A percentile compares a stretch with the other conserved stretches of the same genome.
These are phyloP conservation scores for Yoshiicerus persimilis DNA, from an alignment of 1,140 invertebrate species.

Conservation along the genomic window DNA sequence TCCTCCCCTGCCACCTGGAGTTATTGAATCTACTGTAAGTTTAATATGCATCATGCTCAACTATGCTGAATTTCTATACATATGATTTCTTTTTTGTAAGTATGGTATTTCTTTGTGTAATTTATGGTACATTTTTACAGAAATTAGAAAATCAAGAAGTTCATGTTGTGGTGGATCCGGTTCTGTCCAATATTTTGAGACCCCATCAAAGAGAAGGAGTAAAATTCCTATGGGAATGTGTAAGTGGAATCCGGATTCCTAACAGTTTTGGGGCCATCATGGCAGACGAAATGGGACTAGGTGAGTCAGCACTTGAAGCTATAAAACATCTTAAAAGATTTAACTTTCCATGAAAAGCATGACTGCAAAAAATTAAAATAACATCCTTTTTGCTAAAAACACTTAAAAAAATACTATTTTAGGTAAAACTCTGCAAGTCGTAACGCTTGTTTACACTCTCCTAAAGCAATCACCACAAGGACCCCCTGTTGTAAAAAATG, in stretches of 20 bases:
- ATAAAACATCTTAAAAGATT: too few relatives aligned
- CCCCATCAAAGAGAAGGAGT: constrained; percentile 99
- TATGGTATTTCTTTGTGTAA: neutral
- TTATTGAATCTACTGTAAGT: constrained; percentile 51
- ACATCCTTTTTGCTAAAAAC: neutral
- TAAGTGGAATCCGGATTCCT: constrained; percentile 87
- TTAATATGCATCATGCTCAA: constrained; percentile 53
- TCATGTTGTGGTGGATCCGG: constrained; percentile 92
- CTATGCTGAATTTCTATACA: neutral
- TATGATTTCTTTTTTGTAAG: neutral
- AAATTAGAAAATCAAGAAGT: constrained; percentile 65
- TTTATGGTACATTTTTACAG: constrained; percentile 11
- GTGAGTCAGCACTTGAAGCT: constrained; percentile 36
- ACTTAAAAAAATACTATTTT: too few relatives aligned
- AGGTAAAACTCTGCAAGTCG: constrained; percentile 98
- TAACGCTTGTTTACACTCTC: constrained; percentile 94
- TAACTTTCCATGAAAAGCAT: too few relatives aligned
- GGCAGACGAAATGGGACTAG: constrained; percentile 94
- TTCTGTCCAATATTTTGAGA: constrained; percentile 83
- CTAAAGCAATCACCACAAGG: constrained; percentile 73
- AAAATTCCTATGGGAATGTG: constrained; percentile 99
- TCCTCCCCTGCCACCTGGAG: constrained; percentile 75
- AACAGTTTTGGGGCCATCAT: constrained; percentile 92
- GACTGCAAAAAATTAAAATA: too few relatives aligned
- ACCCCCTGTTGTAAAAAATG: constrained; percentile 67